phyloP scores from a whole-genome alignment of 1,140 invertebrate genomes.

The Megathymus violae region DNA sequence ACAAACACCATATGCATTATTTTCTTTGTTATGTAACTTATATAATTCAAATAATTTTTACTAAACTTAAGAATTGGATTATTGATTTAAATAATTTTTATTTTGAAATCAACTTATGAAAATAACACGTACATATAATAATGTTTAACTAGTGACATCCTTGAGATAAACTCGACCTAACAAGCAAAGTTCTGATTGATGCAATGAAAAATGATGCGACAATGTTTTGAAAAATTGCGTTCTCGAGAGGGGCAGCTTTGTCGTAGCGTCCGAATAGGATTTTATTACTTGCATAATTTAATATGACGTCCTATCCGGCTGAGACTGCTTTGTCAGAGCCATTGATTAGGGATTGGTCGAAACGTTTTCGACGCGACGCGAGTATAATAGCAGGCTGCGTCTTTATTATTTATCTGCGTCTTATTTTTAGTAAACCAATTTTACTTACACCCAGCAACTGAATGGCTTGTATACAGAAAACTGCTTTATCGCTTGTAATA shows the following conservation, averaged over 20 bases:
- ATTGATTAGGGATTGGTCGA: slow-evolving; percentile 65
- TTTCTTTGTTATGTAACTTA: too few relatives aligned
- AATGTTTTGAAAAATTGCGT: slow-evolving; percentile 78
- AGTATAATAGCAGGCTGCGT: too few relatives aligned
- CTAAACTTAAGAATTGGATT: too few relatives aligned
- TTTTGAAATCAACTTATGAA: too few relatives aligned
- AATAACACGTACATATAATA: too few relatives aligned
- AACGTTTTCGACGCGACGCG: slow-evolving; percentile 32
- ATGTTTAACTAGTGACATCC: slow-evolving; percentile 44
- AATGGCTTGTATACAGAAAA: too few relatives aligned
- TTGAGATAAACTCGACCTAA: slow-evolving; percentile 46
- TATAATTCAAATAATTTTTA: too few relatives aligned
- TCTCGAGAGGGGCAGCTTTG: slow-evolving; percentile 57
- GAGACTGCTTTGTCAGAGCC: slow-evolving; percentile 55
- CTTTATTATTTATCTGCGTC: slow-evolving; percentile 67
- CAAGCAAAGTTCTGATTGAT: slow-evolving; percentile 71
- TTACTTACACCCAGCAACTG: background rate
- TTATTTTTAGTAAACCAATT: slow-evolving; percentile 49
- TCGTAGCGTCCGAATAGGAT: slow-evolving; percentile 56
- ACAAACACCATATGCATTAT: too few relatives aligned
- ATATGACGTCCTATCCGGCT: slow-evolving; percentile 49
- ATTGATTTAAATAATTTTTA: too few relatives aligned
- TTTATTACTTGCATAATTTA: slow-evolving; percentile 79
- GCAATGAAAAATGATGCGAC: slow-evolving; percentile 79
- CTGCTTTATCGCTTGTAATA: too few relatives aligned